Evolutionary conservation across 1,140 invertebrate genomes (phyloP), one percentile per base, ranked within the genome.

Genomic region (Tetranychus urticae): DNA sequence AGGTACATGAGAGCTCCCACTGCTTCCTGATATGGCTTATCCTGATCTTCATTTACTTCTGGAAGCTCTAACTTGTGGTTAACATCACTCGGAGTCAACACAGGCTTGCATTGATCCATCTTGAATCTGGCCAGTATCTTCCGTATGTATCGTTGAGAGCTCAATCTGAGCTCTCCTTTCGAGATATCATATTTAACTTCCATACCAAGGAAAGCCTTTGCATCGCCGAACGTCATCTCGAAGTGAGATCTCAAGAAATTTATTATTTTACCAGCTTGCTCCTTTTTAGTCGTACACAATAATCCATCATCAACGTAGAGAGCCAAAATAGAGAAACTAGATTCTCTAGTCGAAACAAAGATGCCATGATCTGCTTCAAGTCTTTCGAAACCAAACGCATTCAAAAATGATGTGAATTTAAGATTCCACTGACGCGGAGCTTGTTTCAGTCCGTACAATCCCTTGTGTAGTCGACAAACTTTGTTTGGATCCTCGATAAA

Each of bases 361-460:
- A 65, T 13, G 55, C 62, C 64, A 3, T 31, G 45, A 23, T 65
- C 63, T 45, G 50, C 42, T 6, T 45, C 31, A 52, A 47, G 54
- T 39, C 59, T 37, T 46, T 62, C 42, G 7, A 65, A 55, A 2
- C 39, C 50, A 59, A 61, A 56, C 36, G 3, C 34, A 7, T 52
- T 45, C 33, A 65, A 35, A 46, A 62, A 64, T 14, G 35, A 23
- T 14, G 14, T 23, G 31, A 68, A 56, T 37, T 63, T 70, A 33
- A 70, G 66, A 63, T 74, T 70, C 72, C 72, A 76, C 13, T 64
- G 66, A 35, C 69, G 64, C 31, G 71, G 68, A 33, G 71, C 68
- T 64, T 77, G 72, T 62, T 74, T 73, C 10, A 76, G 59, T 4
- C 71, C 71, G 62, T 75, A 75, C 7, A 76, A 35, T 14, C 68